These are phyloP conservation scores for Ectemnius lituratus DNA, from an alignment of 2,888 invertebrate species.

Conservation along the genomic window DNA sequence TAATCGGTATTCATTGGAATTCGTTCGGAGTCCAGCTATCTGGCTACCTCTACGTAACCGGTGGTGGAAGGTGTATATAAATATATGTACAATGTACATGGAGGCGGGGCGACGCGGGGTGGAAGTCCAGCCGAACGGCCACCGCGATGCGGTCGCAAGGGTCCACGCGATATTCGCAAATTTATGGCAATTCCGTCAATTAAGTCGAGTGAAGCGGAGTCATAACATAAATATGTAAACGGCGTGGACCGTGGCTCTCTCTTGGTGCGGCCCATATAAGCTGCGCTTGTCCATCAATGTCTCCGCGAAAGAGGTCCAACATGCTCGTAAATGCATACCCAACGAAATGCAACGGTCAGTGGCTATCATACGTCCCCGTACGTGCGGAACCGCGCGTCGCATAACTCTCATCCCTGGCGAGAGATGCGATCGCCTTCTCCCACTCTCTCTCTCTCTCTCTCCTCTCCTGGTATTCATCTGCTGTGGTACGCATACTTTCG, in stretches of 20 bases:
- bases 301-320: slow-evolving; percentile 69
- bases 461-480: neutral
- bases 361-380: slow-evolving; percentile 71
- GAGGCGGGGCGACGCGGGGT: neutral
- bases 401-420: slow-evolving; percentile 46
- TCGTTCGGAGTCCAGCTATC: slow-evolving; percentile 45
- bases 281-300: slow-evolving; percentile 77
- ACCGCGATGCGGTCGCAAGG: slow-evolving; percentile 15
- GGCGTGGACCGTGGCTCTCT: slow-evolving; percentile 63
- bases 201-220: slow-evolving; percentile 74
- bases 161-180: slow-evolving; percentile 71
- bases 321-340: slow-evolving; percentile 71
- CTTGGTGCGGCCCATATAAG: slow-evolving; percentile 72
- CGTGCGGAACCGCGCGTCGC: slow-evolving; percentile 54
- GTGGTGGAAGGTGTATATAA: slow-evolving; percentile 10
- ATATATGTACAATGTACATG: slow-evolving; percentile 4
- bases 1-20: slow-evolving; percentile 64
- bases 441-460: slow-evolving; percentile 10
- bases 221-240: slow-evolving; percentile 78
- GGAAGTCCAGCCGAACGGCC: neutral
- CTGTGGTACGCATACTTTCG: slow-evolving; percentile 4
- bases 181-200: slow-evolving; percentile 77
- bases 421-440: slow-evolving; percentile 18
- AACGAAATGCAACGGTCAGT: slow-evolving; percentile 69
- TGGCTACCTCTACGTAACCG: neutral